Conservation (phyloP, 2,888 invertebrate genomes). For the Palloptera scutellata region DNA sequence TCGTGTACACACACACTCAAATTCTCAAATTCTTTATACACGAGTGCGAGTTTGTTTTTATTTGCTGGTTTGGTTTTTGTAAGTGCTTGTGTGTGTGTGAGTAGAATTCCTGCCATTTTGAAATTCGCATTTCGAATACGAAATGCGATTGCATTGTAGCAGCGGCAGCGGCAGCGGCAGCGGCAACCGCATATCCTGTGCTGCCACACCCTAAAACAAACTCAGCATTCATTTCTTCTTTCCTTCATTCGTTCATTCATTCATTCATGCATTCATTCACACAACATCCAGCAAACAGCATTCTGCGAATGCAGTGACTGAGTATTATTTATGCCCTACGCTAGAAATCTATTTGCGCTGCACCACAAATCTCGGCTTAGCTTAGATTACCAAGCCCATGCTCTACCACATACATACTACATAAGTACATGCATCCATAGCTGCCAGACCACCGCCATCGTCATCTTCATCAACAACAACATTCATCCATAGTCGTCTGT, state of each 20-base stretch:
- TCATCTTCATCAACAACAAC: neutral
- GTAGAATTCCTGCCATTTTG: neutral
- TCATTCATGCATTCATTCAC: too few species aligned
- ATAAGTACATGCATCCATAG: too few species aligned
- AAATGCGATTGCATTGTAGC: slow-evolving; percentile 8
- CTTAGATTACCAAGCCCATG: slow-evolving; percentile 26
- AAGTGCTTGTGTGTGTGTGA: neutral
- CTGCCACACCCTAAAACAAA: slow-evolving; percentile 13
- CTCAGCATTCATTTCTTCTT: too few species aligned
- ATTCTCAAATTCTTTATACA: too few species aligned
- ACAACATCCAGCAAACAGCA: too few species aligned
- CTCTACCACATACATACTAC: too few species aligned
- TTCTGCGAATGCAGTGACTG: slow-evolving; percentile 36
- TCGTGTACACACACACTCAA: too few species aligned
- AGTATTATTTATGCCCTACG: slow-evolving; percentile 60
- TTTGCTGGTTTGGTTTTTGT: neutral
- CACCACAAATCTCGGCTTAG: slow-evolving; percentile 61
- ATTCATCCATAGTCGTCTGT: neutral
- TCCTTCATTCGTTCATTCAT: too few species aligned
- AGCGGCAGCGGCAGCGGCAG: too few species aligned
- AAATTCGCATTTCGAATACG: slow-evolving; percentile 19
- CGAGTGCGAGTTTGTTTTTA: neutral
- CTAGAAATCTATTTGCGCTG: slow-evolving; percentile 61
- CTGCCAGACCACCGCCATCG: too few species aligned
- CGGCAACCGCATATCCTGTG: neutral